Base-by-base conservation (phyloP, 2,113 vertebrate species). In the Catharus bicknelli region DNA sequence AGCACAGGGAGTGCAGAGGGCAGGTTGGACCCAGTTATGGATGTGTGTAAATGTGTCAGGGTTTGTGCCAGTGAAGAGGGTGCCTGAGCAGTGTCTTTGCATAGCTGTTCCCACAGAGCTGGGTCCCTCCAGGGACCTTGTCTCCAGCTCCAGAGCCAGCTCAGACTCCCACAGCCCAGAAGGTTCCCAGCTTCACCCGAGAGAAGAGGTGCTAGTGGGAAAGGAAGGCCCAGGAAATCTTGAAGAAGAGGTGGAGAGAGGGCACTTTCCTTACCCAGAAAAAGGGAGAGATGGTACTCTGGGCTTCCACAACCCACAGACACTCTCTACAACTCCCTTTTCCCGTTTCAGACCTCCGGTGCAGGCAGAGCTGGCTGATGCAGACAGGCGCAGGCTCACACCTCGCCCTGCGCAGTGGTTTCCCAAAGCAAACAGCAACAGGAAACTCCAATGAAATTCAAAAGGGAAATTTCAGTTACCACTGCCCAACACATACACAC, bases 361-460 rank as follows among this genome's bases (percentile, higher is more conserved):
- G 57, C 82, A 38, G 73, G 85, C 47, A 45, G 89, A 85, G 81
- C 67, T 10, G 64, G 81, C 80, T n/a, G 72, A 66, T 10, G 15
- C 38, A 55, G 73, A 22, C 81, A 69, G 7, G 1, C 16, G 26
- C 58, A 80, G 79, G 48, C 82, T 92, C 90, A 81, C 90, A 47
- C 83, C 86, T 91, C 66, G 7, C 53, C 66, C 62, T 11, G 17
- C 3, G 1, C 67, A 76, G 47, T 5, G 22, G 84, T 36, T 95
- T 91, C 86, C 90, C 91, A 90, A 86, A 75, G 63, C 81, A 91
- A 93, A 94, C 64, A 95, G 66, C 76, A 90, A 94, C 90, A 91
- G 90, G 92, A 94, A 95, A 83, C 88, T 74, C 58, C 87, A 88
- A n/a, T 63, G 91, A 94, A 82, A 92, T 76, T 91, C 84, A 83